A percentile compares a stretch with the other conserved stretches of the same genome.
Conservation (phyloP, 2,888 invertebrate genomes). For the Thereva unica region DNA sequence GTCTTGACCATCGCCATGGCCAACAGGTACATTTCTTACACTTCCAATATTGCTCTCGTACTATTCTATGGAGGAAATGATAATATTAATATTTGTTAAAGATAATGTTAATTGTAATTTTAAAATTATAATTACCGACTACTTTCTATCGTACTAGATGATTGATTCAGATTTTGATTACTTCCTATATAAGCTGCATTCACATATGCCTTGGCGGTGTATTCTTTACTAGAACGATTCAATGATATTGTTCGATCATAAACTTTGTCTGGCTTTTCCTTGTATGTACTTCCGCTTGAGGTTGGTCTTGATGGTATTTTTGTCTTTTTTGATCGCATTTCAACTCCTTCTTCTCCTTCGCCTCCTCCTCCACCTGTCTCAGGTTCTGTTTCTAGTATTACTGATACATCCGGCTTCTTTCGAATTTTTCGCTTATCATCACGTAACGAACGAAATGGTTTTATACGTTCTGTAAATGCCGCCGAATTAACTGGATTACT, state of each 20-base stretch:
- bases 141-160: slow-evolving; percentile 16
- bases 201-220: not conserved
- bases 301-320: slow-evolving; percentile 4
- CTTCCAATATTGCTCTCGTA: too few species aligned
- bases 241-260: not conserved
- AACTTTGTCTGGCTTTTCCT: not conserved
- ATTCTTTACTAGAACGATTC: slow-evolving; percentile 3
- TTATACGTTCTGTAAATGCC: not conserved
- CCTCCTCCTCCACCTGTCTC: too few species aligned
- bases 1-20: too few species aligned
- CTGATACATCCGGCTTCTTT: not conserved
- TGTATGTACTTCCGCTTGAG: slow-evolving; percentile 2
- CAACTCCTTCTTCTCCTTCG: slow-evolving; percentile 17
- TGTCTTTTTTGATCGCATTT: not conserved
- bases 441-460: slow-evolving; percentile 6
- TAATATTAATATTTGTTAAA: too few species aligned
- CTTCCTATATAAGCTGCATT: not conserved
- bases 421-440: slow-evolving; percentile 1
- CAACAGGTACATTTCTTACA: too few species aligned
- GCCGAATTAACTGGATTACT: not conserved
- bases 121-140: not conserved
- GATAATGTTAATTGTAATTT: too few species aligned
- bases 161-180: slow-evolving; percentile 6
- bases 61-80: too few species aligned
- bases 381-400: slow-evolving; percentile 8